Base-by-base conservation (phyloP, 2,888 invertebrate species). In the Willowsia nigromaculata region DNA sequence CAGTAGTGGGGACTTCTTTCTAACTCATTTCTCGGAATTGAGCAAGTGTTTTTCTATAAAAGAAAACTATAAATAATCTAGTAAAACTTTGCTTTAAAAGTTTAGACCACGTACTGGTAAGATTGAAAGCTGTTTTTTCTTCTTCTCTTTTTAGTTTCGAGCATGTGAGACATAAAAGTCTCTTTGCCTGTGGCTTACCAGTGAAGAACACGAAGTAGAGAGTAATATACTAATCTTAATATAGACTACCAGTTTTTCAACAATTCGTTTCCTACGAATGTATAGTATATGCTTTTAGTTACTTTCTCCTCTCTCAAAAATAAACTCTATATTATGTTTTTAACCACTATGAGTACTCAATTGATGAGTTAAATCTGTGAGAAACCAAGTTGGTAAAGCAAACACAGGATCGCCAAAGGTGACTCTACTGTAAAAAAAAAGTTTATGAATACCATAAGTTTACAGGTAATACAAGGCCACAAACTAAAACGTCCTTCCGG, bases 131-230 rank as follows among this genome's bases (percentile, higher is more conserved):
- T 37, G 71, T n/a, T 56, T 40, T 71, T 27, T 25, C 62, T 27
- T n/a, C 18, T 33, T 65, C 30, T 59, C 33, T 25, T 43, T 13
- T 81, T 62, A 25, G 47, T 82, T 65, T 65, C 30, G 68, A 68
- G 68, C 65, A 83, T 83, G 18, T 68, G 18, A 83, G 82, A 83
- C 13, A 43, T 40, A 59, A 62, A 62, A 62, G 30, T 62, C 62
- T 62, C 30, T 62, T 62, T 62, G 3, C 62, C 0, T 0, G 0
- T 22, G 59, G 25, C 27, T 30, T 53, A 53, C 53, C 11, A 33
- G 37, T 7, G 43, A 18, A 68, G 9, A 3, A 37, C 6, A 68
- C 1, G 9, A 37, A 37, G 47, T 4, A 47, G n/a, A 56, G 0
- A 22, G 22, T 22, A 22, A 25, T 56, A 25, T 22, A 11, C 22